Evolutionary conservation across 2,113 vertebrate genomes (phyloP).

Genomic region (Neotoma lepida): DNA sequence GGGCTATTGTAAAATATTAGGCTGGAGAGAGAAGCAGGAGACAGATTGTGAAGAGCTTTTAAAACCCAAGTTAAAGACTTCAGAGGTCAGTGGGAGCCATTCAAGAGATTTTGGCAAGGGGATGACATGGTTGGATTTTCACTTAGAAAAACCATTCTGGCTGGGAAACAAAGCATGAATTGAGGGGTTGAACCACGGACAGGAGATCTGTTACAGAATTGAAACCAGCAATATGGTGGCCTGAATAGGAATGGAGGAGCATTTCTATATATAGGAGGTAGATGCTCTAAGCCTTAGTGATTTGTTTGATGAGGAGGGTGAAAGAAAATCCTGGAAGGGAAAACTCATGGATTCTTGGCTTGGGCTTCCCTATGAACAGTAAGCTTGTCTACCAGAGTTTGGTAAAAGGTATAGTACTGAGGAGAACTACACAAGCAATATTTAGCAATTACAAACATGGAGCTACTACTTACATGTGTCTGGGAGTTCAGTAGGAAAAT

Average conservation of each 20-base stretch:
- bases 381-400: neutral
- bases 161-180: neutral
- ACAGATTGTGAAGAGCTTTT: conserved; percentile 21
- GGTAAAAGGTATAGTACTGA: neutral
- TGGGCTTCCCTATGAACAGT: neutral
- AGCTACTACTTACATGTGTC: neutral
- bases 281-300: neutral
- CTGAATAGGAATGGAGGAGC: neutral
- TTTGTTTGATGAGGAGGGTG: neutral
- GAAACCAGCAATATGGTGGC: neutral
- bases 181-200: neutral
- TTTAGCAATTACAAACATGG: neutral
- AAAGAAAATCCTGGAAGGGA: neutral
- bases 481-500: neutral
- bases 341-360: neutral
- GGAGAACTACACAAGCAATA: neutral
- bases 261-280: neutral
- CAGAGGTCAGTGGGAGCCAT: conserved; percentile 30
- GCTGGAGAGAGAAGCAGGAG: neutral
- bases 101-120: neutral
- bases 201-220: neutral
- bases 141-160: neutral
- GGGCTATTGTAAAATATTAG: neutral
- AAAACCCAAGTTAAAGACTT: conserved; percentile 37
- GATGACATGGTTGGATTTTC: conserved; percentile 7